These are phyloP conservation scores for Gerris lacustris DNA, from an alignment of 2,888 invertebrate genomes.

Conservation along the genomic window DNA sequence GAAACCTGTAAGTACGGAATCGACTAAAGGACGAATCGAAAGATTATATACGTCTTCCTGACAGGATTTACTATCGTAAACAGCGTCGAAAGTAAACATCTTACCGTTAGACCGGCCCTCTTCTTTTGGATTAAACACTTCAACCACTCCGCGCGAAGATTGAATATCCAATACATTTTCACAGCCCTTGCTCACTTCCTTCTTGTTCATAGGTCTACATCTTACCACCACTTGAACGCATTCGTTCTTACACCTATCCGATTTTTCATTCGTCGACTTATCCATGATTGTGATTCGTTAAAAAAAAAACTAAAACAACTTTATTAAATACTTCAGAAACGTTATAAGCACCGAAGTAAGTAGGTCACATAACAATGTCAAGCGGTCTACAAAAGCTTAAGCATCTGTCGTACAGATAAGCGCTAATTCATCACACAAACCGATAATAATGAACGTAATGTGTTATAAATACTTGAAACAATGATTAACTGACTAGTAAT, in stretches of 20 bases:
- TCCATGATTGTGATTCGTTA: not conserved
- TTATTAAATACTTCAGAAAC: not conserved
- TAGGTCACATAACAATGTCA: not conserved
- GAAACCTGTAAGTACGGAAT: conserved; percentile 91
- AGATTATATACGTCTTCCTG: conserved; percentile 93
- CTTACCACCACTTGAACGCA: conserved; percentile 78
- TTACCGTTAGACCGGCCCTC: conserved; percentile 55
- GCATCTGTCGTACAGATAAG: no score
- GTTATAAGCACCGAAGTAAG: conserved; percentile 4
- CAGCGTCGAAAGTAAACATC: conserved; percentile 93
- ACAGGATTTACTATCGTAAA: conserved; percentile 80
- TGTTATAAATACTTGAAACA: not conserved
- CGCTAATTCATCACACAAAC: not conserved
- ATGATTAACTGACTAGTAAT: conserved; percentile 1
- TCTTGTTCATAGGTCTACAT: conserved; percentile 86
- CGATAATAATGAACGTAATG: not conserved
- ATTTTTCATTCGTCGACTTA: conserved; percentile 15
- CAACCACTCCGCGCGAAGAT: conserved; percentile 76
- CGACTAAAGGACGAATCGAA: conserved; percentile 85
- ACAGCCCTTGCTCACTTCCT: conserved; percentile 62
- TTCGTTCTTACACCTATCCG: conserved; percentile 23
- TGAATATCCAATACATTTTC: conserved; percentile 66
- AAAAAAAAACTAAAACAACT: not conserved
- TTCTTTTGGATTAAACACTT: conserved; percentile 73
- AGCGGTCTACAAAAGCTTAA: not conserved